Conservation (phyloP, 2,113 vertebrate species). For the Hyla sarda region DNA sequence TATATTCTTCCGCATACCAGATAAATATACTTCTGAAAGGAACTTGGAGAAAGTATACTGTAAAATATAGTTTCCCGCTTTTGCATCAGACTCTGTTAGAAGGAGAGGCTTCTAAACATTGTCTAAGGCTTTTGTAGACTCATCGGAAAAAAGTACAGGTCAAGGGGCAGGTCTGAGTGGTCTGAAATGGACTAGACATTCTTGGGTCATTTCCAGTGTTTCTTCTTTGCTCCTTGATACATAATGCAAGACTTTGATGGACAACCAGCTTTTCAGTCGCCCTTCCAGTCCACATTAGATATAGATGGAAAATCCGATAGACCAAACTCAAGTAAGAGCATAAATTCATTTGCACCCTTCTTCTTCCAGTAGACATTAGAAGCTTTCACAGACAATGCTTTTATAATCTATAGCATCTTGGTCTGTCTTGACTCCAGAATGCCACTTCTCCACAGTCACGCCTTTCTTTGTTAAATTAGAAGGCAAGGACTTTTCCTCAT, state of each 20-base stretch:
- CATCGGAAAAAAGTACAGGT: constrained; percentile 51
- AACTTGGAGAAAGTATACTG: background rate
- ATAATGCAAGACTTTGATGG: constrained; percentile 59
- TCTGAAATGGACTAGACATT: constrained; percentile 58
- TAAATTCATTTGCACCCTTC: constrained; percentile 46
- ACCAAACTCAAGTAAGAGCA: constrained; percentile 47
- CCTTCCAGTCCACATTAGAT: constrained; percentile 48
- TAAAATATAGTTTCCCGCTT: constrained; percentile 1
- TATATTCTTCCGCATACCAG: background rate
- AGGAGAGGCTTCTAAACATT: constrained; percentile 13
- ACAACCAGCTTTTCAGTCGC: constrained; percentile 39
- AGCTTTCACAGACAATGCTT: constrained; percentile 54
- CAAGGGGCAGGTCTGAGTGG: constrained; percentile 58
- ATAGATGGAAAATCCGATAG: constrained; percentile 58
- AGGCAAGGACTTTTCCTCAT: constrained; percentile 33
- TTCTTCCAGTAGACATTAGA: constrained; percentile 55
- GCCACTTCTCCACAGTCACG: constrained; percentile 41
- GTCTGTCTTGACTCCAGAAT: constrained; percentile 35
- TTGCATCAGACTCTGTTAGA: background rate
- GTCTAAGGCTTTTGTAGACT: constrained; percentile 39
- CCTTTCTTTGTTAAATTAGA: constrained; percentile 38
- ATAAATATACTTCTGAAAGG: constrained; percentile 13
- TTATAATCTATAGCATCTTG: constrained; percentile 36
- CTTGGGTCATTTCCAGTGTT: constrained; percentile 57
- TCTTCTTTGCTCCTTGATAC: constrained; percentile 43